Evolutionary conservation across 2,113 vertebrate species (phyloP).

Genomic region (Takifugu flavidus): DNA sequence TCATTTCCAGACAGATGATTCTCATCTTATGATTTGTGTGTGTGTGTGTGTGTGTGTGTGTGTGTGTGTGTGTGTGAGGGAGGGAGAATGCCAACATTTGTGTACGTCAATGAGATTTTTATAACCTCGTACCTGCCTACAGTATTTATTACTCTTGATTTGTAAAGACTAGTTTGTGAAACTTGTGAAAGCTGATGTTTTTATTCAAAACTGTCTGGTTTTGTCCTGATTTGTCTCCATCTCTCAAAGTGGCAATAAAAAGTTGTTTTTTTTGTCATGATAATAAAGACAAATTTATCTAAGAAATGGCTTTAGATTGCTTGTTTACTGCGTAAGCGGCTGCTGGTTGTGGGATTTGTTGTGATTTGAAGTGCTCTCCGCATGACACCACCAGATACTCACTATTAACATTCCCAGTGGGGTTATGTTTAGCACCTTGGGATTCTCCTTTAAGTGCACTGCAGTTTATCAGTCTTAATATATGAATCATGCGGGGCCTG

Average conservation of each 20-base stretch:
- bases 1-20: constrained; percentile 29
- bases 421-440: constrained; percentile 54
- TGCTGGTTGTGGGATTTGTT: too few species aligned
- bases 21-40: constrained; percentile 25
- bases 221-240: constrained; percentile 47
- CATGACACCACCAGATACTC: constrained; percentile 9
- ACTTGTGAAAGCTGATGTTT: constrained; percentile 59
- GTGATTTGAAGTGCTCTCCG: too few species aligned
- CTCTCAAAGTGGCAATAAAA: constrained; percentile 64
- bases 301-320: constrained; percentile 6
- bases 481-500: constrained; percentile 45
- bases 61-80: background rate
- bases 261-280: constrained; percentile 47
- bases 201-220: constrained; percentile 57
- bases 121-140: constrained; percentile 55
- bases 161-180: constrained; percentile 63
- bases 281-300: constrained; percentile 70
- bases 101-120: constrained; percentile 35
- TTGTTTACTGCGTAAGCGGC: too few species aligned
- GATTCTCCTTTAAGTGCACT: constrained; percentile 45
- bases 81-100: constrained; percentile 5
- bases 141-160: constrained; percentile 77
- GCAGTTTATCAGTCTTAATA: constrained; percentile 43
- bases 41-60: constrained; percentile 3
- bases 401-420: constrained; percentile 48